Conservation (phyloP, 2,888 invertebrate species). For the Sialis lutaria region DNA sequence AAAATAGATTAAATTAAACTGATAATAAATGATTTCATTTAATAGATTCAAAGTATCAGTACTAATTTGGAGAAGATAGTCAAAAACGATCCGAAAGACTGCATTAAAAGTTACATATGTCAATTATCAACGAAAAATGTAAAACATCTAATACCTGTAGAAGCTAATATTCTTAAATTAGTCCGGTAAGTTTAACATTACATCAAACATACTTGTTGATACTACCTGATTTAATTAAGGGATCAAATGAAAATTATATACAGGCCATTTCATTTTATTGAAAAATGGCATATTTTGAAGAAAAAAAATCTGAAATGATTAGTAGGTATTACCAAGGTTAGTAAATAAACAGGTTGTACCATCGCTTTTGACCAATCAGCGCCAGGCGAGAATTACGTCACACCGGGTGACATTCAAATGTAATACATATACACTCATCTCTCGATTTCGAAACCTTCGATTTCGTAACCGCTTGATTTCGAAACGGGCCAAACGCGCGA, state of each 20-base stretch:
- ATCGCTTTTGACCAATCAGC: too few relatives aligned
- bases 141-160: slow-evolving; percentile 16
- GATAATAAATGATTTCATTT: background rate
- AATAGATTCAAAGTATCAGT: slow-evolving; percentile 7
- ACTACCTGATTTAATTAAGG: background rate
- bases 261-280: background rate
- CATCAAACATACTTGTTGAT: background rate
- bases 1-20: background rate
- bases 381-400: too few relatives aligned
- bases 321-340: too few relatives aligned
- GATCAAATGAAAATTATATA: background rate
- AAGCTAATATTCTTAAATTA: slow-evolving; percentile 18
- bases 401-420: too few relatives aligned
- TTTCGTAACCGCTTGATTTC: too few relatives aligned
- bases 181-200: slow-evolving; percentile 15
- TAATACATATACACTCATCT: too few relatives aligned
- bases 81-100: slow-evolving; percentile 25
- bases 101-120: slow-evolving; percentile 27
- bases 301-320: background rate
- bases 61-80: slow-evolving; percentile 21
- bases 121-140: slow-evolving; percentile 21
- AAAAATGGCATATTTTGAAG: background rate
- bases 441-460: too few relatives aligned
- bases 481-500: too few relatives aligned
- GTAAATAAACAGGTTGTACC: too few relatives aligned